Base-by-base conservation (phyloP, 2,113 vertebrate genomes). In the Brevimyrus niger region DNA sequence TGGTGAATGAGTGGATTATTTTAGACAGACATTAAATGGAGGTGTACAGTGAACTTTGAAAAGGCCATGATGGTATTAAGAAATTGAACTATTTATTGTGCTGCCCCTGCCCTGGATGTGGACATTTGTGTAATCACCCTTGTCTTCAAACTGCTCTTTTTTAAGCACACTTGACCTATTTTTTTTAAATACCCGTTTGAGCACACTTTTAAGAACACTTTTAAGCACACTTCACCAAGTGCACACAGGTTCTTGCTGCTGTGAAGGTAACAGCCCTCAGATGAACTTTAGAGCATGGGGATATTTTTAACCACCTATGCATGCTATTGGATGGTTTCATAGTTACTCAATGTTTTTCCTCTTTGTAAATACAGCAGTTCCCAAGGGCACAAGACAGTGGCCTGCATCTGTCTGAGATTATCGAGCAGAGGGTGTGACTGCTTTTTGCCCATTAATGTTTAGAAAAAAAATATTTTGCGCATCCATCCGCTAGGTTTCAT, bases 351-450 rank as follows among this genome's bases (percentile, higher is more conserved):
- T 83, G 73, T 86, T 84, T 55, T 84, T 31, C 23, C 90, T 92
- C 92, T 76, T 73, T 65, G n/a, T 50, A 86, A 53, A 38, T 21
- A 90, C 89, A 55, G 50, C 89, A 87, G 92, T 89, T 84, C 83
- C 83, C 89, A 88, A 69, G 88, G 89, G 85, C 87, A 87, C 89
- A 86, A 48, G 76, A 53, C 86, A 87, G 92, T 82, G 87, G 46
- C 94, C 92, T 94, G 65, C 80, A 92, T 55, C 89, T 69, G 90
- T 92, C 89, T 95, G 89, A 42, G 6, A 93, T 95, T 93, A 94
- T 92, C 91, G 92, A 93, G 94, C 84, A 89, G 91, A 90, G 90
- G 87, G 53, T 90, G 90, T 65, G 61, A 31, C 61, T 69, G 61
- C 10, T 69, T 69, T 69, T 69, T 31, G 15, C 15, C 73, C 73